A percentile compares a stretch with the other conserved stretches of the same genome.
These are phyloP conservation scores for Lobophora halterata DNA, from an alignment of 2,888 invertebrate genomes.

Conservation along the genomic window DNA sequence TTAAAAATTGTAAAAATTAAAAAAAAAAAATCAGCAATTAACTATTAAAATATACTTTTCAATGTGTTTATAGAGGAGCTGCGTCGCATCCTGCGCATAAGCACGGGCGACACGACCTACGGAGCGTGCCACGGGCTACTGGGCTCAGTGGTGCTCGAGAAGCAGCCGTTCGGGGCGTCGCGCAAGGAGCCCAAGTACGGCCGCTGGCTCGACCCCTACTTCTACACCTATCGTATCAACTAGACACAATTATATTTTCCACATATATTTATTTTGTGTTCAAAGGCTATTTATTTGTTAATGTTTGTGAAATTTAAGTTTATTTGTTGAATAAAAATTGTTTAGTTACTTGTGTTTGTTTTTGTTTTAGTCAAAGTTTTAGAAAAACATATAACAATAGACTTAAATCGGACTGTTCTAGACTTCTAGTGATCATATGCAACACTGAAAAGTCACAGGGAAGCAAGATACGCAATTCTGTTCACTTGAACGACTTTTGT, in stretches of 20 bases:
- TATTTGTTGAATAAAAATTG: constrained; percentile 7
- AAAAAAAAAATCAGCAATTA: no score
- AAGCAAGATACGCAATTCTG: no score
- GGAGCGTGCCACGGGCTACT: constrained; percentile 58
- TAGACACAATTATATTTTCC: no score
- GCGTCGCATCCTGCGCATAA: constrained; percentile 65
- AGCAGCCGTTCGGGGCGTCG: constrained; percentile 66
- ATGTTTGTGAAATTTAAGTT: not conserved
- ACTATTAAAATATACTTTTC: no score
- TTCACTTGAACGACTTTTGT: no score
- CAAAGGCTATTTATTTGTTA: no score
- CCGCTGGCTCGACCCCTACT: constrained; percentile 58
- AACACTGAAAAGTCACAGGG: no score
- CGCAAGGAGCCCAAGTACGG: constrained; percentile 65
- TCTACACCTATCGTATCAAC: constrained; percentile 60
- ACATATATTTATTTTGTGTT: no score
- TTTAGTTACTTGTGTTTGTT: not conserved
- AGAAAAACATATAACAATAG: no score
- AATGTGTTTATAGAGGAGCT: constrained; percentile 49
- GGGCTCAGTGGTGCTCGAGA: constrained; percentile 60
- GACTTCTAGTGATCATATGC: no score
- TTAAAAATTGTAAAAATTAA: no score
- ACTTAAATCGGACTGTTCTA: no score
- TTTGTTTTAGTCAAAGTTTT: not conserved
- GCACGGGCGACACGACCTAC: constrained; percentile 67